A percentile compares a stretch with the other conserved stretches of the same genome.
These are phyloP conservation scores for Ivindomyrus marchei DNA, from an alignment of 2,113 vertebrate species.

Conservation along the genomic window DNA sequence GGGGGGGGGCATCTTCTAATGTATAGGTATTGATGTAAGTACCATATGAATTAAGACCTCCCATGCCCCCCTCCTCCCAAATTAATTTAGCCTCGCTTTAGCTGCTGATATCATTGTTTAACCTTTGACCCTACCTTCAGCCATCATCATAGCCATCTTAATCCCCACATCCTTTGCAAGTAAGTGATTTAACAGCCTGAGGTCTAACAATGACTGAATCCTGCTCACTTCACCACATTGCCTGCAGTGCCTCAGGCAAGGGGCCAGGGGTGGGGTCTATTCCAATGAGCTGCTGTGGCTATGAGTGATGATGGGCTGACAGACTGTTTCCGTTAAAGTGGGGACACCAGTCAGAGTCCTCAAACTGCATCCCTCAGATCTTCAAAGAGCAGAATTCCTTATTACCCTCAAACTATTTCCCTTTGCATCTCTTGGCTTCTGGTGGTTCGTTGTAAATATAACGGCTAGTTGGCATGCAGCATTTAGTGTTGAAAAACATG, in stretches of 20 bases:
- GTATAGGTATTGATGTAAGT: not conserved
- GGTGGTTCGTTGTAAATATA: not conserved
- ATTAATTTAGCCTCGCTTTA: not conserved
- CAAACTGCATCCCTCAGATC: not conserved
- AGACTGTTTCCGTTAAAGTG: not conserved
- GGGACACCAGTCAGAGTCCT: not conserved
- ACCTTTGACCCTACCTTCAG: not conserved
- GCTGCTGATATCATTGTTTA: not conserved
- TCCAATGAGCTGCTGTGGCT: not conserved
- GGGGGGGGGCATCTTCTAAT: not conserved
- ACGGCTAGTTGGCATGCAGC: not conserved
- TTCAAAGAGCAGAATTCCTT: not conserved
- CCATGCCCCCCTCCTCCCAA: not conserved
- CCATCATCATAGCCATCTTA: not conserved
- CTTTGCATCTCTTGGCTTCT: not conserved
- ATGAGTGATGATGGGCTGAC: conserved; percentile 1
- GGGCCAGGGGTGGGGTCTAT: not conserved
- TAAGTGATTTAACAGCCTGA: not conserved
- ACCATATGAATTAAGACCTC: not conserved
- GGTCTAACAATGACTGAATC: not conserved
- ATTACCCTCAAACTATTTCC: not conserved
- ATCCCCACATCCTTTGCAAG: not conserved
- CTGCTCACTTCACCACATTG: not conserved
- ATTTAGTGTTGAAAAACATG: not conserved
- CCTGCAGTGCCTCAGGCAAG: not conserved